Conservation (phyloP, 1,140 invertebrate genomes). For the Drosophila varians region DNA sequence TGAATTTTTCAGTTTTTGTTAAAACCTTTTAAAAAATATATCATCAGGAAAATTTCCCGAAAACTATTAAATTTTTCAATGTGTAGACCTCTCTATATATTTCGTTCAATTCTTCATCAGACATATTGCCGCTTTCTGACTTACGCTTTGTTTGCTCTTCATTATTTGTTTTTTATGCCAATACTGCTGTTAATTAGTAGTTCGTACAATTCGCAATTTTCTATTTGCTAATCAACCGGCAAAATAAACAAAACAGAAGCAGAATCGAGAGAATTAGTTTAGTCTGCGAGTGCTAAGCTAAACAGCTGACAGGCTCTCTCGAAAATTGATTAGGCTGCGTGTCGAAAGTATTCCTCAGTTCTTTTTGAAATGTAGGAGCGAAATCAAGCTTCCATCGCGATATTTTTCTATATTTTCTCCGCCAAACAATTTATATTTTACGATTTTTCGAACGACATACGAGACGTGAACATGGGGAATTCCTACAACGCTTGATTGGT, state of each 20-base stretch:
- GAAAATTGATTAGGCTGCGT: conserved; percentile 9
- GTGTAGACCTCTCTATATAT: conserved; percentile 3
- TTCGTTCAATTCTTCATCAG: conserved; percentile 8
- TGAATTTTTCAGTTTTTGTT: no score
- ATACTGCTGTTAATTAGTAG: conserved; percentile 39
- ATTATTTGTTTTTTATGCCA: conserved; percentile 41
- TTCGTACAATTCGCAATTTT: conserved; percentile 30
- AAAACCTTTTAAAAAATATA: no score
- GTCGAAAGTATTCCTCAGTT: conserved; percentile 54
- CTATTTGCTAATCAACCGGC: conserved; percentile 59
- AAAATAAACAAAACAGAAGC: conserved; percentile 55
- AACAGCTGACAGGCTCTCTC: conserved; percentile 24
- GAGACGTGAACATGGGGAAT: conserved; percentile 36
- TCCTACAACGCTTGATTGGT: conserved; percentile 60
- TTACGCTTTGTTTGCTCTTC: conserved; percentile 38
- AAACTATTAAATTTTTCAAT: no score
- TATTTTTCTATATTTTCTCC: conserved; percentile 1
- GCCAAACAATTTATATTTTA: conserved; percentile 12
- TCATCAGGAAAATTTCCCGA: no score
- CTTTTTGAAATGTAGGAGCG: conserved; percentile 44
- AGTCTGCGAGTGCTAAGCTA: no score
- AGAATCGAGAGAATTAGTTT: not conserved
- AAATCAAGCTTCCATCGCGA: conserved; percentile 16
- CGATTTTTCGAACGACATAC: conserved; percentile 38
- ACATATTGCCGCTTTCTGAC: conserved; percentile 31